Conservation (phyloP, 2,888 invertebrate species). For the Temnothorax rugatulus region DNA sequence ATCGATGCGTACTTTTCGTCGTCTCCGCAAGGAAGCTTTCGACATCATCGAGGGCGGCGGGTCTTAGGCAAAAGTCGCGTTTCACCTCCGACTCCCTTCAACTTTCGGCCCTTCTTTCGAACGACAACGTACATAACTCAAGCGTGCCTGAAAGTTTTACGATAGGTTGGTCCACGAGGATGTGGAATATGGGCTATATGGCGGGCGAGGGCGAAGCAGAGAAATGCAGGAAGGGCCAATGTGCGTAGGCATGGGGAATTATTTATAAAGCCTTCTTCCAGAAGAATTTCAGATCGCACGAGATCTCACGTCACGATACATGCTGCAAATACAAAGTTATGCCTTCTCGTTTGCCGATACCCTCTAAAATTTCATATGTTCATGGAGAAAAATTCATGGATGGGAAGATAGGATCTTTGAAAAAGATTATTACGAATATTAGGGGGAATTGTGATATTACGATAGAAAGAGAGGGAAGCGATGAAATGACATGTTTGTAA, state of each 20-base stretch:
- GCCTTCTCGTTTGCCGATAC: constrained; percentile 25
- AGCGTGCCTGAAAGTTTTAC: constrained; percentile 57
- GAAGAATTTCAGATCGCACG: constrained; percentile 53
- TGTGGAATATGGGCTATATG: constrained; percentile 9
- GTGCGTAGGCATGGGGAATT: constrained; percentile 49
- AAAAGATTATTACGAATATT: not conserved
- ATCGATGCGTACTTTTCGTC: constrained; percentile 67
- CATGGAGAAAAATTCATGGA: constrained; percentile 19
- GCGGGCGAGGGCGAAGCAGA: not conserved
- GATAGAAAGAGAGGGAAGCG: not conserved
- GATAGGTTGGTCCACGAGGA: constrained; percentile 44
- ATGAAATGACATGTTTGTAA: not conserved
- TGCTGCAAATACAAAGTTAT: constrained; percentile 39
- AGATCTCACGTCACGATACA: constrained; percentile 38
- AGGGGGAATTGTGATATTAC: not conserved
- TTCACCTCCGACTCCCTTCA: constrained; percentile 23
- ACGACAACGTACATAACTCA: constrained; percentile 57
- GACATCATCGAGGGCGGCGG: constrained; percentile 10
- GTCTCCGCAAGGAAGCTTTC: constrained; percentile 22
- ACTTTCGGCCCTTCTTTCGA: constrained; percentile 21
- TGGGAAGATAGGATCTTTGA: not conserved
- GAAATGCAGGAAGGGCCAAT: constrained; percentile 11
- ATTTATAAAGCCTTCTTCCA: constrained; percentile 66
- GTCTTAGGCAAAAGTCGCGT: constrained; percentile 26
- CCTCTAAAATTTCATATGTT: constrained; percentile 36